A percentile compares a stretch with the other conserved stretches of the same genome.
These are phyloP conservation scores for Akabosia matsudoensis DNA, from an alignment of 1,140 invertebrate species.

Conservation along the genomic window DNA sequence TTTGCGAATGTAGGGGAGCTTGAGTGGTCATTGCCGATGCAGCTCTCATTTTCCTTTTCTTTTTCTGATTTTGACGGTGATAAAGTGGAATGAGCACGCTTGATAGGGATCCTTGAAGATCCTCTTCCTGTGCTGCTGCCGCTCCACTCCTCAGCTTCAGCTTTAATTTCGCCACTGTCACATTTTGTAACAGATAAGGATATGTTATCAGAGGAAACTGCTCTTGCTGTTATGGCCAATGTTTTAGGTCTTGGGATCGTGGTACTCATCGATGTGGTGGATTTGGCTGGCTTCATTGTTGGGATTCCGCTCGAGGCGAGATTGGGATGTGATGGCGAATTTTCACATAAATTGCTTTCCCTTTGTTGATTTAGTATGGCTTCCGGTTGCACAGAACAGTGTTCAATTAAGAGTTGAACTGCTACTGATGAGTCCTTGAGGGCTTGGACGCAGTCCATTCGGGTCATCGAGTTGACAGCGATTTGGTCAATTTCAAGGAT, in stretches of 20 bases:
- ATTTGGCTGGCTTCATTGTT: neutral
- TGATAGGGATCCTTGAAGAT: slow-evolving; percentile 10
- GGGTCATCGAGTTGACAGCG: slow-evolving; percentile 71
- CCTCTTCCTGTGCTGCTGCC: slow-evolving; percentile 1
- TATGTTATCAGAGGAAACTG: neutral
- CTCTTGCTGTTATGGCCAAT: neutral
- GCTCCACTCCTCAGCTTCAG: neutral
- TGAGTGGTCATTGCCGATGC: neutral
- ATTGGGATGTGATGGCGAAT: neutral
- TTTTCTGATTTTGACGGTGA: neutral
- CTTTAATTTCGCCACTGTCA: slow-evolving; percentile 2
- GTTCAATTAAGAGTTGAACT: slow-evolving; percentile 67
- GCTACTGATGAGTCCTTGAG: slow-evolving; percentile 79
- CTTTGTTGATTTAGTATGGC: neutral
- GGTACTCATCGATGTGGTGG: neutral
- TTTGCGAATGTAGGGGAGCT: neutral
- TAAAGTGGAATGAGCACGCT: slow-evolving; percentile 5
- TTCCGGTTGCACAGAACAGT: slow-evolving; percentile 53
- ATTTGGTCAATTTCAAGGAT: slow-evolving; percentile 78
- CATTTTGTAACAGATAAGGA: neutral
- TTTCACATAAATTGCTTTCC: neutral
- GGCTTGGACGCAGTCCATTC: slow-evolving; percentile 78
- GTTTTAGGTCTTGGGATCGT: too few species aligned
- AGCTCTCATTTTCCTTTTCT: neutral
- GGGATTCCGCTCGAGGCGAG: neutral